A percentile compares a stretch with the other conserved stretches of the same genome.
Evolutionary conservation across 2,113 vertebrate genomes (phyloP).

Genomic region (Mustela lutreola): DNA sequence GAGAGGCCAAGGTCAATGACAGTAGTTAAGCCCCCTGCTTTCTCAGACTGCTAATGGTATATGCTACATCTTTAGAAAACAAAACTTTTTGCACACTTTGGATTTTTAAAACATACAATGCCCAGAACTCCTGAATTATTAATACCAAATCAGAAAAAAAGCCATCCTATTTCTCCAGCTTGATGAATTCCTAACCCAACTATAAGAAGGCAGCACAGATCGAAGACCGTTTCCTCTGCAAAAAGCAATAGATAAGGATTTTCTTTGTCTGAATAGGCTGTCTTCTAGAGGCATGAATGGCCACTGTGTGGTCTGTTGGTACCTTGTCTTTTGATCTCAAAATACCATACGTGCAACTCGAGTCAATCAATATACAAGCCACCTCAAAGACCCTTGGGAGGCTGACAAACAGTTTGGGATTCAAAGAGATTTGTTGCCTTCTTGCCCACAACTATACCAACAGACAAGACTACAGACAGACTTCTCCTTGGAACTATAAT

Average conservation of each 20-base stretch:
- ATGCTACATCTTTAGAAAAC: not conserved
- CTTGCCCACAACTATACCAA: not conserved
- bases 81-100: slow-evolving; percentile 15
- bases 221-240: not conserved
- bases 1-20: slow-evolving; percentile 52
- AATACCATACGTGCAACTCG: not conserved
- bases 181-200: not conserved
- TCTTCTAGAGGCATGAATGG: not conserved
- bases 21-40: slow-evolving; percentile 22
- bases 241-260: not conserved
- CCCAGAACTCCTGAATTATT: slow-evolving; percentile 47
- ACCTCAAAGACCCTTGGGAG: not conserved
- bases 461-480: not conserved
- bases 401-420: slow-evolving; percentile 1
- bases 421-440: slow-evolving; percentile 6
- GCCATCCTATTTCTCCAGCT: not conserved
- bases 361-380: slow-evolving; percentile 45
- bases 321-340: slow-evolving; percentile 54
- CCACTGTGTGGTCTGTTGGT: not conserved
- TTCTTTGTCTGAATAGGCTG: not conserved
- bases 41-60: not conserved
- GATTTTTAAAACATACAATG: not conserved
- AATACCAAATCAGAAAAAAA: slow-evolving; percentile 28
- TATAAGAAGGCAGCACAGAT: slow-evolving; percentile 12
- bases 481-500: not conserved